A percentile compares a stretch with the other conserved stretches of the same genome.
Conservation (phyloP, 2,888 invertebrate species). For the Caenorhabditis japonica region DNA sequence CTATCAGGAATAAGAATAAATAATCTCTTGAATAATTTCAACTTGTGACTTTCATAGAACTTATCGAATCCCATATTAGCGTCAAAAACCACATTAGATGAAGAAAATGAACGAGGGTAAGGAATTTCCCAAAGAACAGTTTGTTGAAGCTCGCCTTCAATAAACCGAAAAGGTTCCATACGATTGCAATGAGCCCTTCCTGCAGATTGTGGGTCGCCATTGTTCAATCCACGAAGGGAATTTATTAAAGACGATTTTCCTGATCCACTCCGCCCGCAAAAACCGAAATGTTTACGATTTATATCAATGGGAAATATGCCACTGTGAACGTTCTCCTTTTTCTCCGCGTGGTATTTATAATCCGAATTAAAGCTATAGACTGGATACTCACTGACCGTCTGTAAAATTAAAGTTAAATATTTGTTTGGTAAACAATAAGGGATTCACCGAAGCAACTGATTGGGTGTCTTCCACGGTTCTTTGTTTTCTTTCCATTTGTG, state of each 20-base stretch:
- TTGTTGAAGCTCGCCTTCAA: conserved; percentile 62
- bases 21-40: conserved; percentile 19
- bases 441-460: background rate
- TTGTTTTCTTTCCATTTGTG: too few species aligned
- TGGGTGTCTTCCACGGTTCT: background rate
- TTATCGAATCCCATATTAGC: conserved; percentile 65
- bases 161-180: conserved; percentile 68
- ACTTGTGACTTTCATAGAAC: conserved; percentile 57
- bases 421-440: background rate
- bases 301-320: conserved; percentile 62
- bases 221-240: conserved; percentile 58
- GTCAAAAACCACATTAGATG: conserved; percentile 61
- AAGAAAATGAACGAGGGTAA: conserved; percentile 60
- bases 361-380: conserved; percentile 62
- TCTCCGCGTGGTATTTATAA: conserved; percentile 55
- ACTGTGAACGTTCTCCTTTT: conserved; percentile 58
- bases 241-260: conserved; percentile 66
- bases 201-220: conserved; percentile 60
- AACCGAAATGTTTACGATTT: conserved; percentile 60
- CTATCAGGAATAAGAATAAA: conserved; percentile 65
- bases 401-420: background rate
- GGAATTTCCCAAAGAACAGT: conserved; percentile 66
- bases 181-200: conserved; percentile 56
- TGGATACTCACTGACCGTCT: conserved; percentile 54
- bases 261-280: conserved; percentile 61